Conservation (phyloP, 2,888 invertebrate genomes). For the Lasioglossum pauxillum region DNA sequence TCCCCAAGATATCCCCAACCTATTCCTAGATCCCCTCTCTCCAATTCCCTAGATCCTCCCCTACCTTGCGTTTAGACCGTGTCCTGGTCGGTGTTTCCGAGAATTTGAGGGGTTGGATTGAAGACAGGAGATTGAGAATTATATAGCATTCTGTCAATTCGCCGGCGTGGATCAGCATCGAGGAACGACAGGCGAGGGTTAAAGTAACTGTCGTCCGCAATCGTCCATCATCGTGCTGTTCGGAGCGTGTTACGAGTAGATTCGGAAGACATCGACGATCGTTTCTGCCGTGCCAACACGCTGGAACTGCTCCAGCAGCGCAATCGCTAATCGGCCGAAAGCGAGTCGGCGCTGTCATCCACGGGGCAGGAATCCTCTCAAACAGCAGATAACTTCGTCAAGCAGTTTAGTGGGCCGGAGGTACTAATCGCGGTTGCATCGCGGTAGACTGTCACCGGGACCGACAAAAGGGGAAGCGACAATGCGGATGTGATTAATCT, state of each 20-base stretch:
- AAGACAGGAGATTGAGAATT: background rate
- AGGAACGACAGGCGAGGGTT: background rate
- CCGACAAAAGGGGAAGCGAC: slow-evolving; percentile 51
- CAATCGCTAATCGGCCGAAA: slow-evolving; percentile 23
- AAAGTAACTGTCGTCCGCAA: background rate
- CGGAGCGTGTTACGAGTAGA: background rate
- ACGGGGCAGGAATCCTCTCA: background rate
- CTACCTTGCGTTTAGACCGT: background rate
- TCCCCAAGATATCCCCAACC: too few relatives aligned
- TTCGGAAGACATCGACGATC: background rate
- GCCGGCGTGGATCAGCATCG: background rate
- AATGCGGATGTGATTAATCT: slow-evolving; percentile 68
- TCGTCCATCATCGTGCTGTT: background rate
- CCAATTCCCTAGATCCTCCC: too few relatives aligned
- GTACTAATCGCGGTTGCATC: slow-evolving; percentile 59
- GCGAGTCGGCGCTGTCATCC: slow-evolving; percentile 9
- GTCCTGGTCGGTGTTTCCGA: background rate
- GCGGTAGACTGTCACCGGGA: slow-evolving; percentile 38
- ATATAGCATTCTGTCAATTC: background rate
- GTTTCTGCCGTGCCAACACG: background rate
- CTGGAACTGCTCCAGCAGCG: slow-evolving; percentile 13
- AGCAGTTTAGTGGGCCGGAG: slow-evolving; percentile 29
- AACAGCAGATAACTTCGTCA: slow-evolving; percentile 27
- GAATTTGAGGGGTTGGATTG: background rate
- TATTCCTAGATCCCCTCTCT: too few relatives aligned